Evolutionary conservation across 1,140 invertebrate species (phyloP).

Genomic region (honey bee (Apis mellifera)): DNA sequence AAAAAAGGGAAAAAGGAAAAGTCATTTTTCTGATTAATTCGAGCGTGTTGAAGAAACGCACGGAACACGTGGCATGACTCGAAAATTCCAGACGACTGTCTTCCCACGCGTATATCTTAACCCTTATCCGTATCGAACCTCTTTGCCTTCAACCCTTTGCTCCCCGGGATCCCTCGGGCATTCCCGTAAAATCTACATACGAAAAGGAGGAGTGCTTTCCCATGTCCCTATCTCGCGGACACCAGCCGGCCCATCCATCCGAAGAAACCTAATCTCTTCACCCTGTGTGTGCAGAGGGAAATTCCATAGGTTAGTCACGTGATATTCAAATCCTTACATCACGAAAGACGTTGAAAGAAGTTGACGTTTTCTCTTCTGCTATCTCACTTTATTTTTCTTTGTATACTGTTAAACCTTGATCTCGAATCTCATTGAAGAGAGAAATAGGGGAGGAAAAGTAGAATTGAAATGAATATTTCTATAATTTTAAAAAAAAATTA

Average conservation of each 20-base stretch:
- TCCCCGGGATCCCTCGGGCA: constrained; percentile 61
- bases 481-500: neutral
- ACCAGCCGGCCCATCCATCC: constrained; percentile 63
- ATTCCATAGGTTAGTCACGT: constrained; percentile 61
- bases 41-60: neutral
- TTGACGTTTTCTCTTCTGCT: neutral
- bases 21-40: constrained; percentile 42
- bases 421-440: neutral
- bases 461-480: neutral
- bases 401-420: neutral
- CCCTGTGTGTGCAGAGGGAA: constrained; percentile 42
- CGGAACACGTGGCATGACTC: constrained; percentile 63
- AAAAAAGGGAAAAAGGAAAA: neutral
- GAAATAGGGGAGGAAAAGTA: too few relatives aligned
- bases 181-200: constrained; percentile 69
- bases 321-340: constrained; percentile 55
- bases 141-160: constrained; percentile 62
- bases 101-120: constrained; percentile 70
- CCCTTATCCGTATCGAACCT: constrained; percentile 61
- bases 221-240: constrained; percentile 67
- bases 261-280: constrained; percentile 67
- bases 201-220: constrained; percentile 71
- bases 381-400: neutral
- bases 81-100: constrained; percentile 54
- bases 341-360: neutral